phyloP scores from a whole-genome alignment of 2,888 invertebrate genomes.

The Itoplectis maculator region DNA sequence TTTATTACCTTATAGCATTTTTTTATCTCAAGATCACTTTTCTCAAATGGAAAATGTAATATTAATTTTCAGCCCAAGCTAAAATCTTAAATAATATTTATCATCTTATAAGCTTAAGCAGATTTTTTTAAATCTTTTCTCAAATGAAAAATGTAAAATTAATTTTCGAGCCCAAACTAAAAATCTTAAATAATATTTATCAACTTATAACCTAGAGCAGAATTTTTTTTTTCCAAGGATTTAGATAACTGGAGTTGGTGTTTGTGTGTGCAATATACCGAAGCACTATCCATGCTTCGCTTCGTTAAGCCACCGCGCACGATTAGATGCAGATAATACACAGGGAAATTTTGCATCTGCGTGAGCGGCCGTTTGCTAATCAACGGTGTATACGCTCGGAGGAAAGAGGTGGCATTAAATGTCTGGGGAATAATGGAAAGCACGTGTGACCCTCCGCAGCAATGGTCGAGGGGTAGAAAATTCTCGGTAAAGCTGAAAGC shows the following conservation, averaged over 20 bases:
- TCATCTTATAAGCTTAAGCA: conserved; percentile 59
- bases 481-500: conserved; percentile 6
- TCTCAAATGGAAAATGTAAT: no score
- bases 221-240: conserved; percentile 64
- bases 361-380: conserved; percentile 56
- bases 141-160: no score
- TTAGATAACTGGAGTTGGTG: conserved; percentile 60
- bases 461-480: conserved; percentile 19
- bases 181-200: conserved; percentile 62
- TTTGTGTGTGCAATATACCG: not conserved
- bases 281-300: conserved; percentile 50
- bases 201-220: conserved; percentile 57
- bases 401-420: conserved; percentile 48
- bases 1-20: conserved; percentile 63
- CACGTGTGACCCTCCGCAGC: conserved; percentile 19
- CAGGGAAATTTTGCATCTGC: conserved; percentile 55
- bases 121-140: no score
- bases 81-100: conserved; percentile 61
- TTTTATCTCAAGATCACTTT: no score
- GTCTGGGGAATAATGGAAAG: conserved; percentile 55
- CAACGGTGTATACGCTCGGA: conserved; percentile 27
- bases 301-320: conserved; percentile 61
- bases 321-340: conserved; percentile 66
- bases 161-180: no score
- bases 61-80: no score